Evolutionary conservation across 1,140 invertebrate genomes (phyloP).

Genomic region (Procambarus clarkii): DNA sequence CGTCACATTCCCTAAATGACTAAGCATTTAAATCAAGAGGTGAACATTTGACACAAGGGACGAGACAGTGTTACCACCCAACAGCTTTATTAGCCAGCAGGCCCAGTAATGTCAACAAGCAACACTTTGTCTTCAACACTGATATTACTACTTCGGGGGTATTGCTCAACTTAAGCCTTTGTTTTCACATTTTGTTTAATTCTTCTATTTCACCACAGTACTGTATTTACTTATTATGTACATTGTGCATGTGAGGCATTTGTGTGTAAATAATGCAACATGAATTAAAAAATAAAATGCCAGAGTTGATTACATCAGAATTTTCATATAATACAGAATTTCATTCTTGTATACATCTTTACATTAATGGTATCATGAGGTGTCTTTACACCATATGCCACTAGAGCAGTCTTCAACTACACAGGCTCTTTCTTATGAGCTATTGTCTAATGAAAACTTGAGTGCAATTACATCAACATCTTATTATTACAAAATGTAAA

Average conservation of each 20-base stretch:
- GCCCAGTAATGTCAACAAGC: constrained; percentile 27
- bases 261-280: background rate
- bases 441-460: background rate
- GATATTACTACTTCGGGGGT: background rate
- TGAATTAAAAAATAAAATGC: background rate
- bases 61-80: constrained; percentile 35
- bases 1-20: background rate
- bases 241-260: constrained; percentile 1
- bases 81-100: constrained; percentile 36
- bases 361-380: background rate
- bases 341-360: background rate
- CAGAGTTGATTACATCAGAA: background rate
- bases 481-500: background rate
- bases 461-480: background rate
- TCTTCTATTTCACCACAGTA: background rate
- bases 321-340: background rate
- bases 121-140: constrained; percentile 31
- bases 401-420: background rate
- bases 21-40: background rate
- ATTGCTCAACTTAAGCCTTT: constrained; percentile 12
- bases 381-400: background rate
- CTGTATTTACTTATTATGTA: background rate
- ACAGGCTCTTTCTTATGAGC: background rate
- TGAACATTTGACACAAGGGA: constrained; percentile 13
- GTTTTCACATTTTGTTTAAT: background rate